A percentile compares a stretch with the other conserved stretches of the same genome.
Evolutionary conservation across 2,888 invertebrate genomes (phyloP).

Genomic region (Spisula solida): DNA sequence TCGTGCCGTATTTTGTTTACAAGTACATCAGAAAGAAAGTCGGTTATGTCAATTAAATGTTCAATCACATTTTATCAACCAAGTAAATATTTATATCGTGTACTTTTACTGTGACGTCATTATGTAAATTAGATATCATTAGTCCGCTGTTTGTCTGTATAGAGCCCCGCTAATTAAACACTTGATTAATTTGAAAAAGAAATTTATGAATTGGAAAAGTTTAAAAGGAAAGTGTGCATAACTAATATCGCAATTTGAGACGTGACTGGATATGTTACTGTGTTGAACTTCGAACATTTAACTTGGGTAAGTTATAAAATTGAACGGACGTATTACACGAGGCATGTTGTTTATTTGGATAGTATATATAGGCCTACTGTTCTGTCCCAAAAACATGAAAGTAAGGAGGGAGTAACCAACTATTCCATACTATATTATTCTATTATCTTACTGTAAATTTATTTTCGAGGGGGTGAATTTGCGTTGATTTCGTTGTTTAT

Average conservation of each 20-base stretch:
- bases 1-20: no score
- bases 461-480: no score
- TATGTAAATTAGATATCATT: constrained; percentile 28
- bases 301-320: background rate
- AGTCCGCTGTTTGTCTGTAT: background rate
- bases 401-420: no score
- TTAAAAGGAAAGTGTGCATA: background rate
- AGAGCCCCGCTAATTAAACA: background rate
- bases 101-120: constrained; percentile 22
- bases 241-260: background rate
- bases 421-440: no score
- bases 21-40: background rate
- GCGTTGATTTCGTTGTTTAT: no score
- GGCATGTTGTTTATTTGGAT: no score
- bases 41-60: background rate
- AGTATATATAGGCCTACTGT: no score
- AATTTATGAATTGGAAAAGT: constrained; percentile 17
- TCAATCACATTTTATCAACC: background rate
- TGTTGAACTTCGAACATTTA: constrained; percentile 20
- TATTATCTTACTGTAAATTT: no score
- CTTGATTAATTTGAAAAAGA: background rate
- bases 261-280: background rate
- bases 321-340: background rate
- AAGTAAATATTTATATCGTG: constrained; percentile 27
- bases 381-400: no score